Percentiles rank a stretch among this genome's conserved stretches.
Conservation (phyloP, 2,888 invertebrate species). For the Syrista parreyssii region DNA sequence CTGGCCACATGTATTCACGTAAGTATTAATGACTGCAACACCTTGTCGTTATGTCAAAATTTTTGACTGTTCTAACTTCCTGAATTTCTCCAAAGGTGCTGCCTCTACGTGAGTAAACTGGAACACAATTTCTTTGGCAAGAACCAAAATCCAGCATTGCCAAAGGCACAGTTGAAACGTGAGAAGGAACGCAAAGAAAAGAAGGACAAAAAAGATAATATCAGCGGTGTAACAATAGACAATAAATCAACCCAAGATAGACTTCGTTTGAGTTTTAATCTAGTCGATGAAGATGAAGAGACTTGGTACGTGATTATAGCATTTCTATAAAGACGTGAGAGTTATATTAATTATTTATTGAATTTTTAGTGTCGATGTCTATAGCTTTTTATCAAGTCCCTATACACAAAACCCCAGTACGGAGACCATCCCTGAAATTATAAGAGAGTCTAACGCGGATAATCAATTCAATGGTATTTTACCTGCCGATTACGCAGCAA, state of each 20-base stretch:
- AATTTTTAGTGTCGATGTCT: conserved; percentile 80
- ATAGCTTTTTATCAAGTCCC: conserved; percentile 80
- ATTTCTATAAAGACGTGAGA: conserved; percentile 8
- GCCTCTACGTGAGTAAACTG: conserved; percentile 90
- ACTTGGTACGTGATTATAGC: conserved; percentile 72
- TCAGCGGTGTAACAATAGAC: conserved; percentile 62
- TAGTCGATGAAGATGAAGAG: conserved; percentile 78
- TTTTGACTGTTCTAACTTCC: background rate
- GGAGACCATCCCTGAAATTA: conserved; percentile 78
- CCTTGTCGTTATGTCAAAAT: background rate
- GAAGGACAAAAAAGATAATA: conserved; percentile 65
- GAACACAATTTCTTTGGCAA: conserved; percentile 92
- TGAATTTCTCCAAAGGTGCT: conserved; percentile 71
- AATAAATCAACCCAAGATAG: conserved; percentile 74
- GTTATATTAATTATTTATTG: conserved; percentile 14
- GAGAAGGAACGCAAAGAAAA: conserved; percentile 71
- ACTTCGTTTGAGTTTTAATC: conserved; percentile 71
- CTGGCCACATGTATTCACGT: conserved; percentile 94
- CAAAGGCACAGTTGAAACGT: conserved; percentile 76
- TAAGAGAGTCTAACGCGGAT: conserved; percentile 69
- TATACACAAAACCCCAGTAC: conserved; percentile 70
- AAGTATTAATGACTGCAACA: conserved; percentile 23
- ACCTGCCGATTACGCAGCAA: conserved; percentile 83
- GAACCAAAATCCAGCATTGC: conserved; percentile 76
- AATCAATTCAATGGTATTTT: conserved; percentile 72